Evolutionary conservation across 53 echinoderm and acorn worm species (phyloP).

Genomic region (Henricia sp.): DNA sequence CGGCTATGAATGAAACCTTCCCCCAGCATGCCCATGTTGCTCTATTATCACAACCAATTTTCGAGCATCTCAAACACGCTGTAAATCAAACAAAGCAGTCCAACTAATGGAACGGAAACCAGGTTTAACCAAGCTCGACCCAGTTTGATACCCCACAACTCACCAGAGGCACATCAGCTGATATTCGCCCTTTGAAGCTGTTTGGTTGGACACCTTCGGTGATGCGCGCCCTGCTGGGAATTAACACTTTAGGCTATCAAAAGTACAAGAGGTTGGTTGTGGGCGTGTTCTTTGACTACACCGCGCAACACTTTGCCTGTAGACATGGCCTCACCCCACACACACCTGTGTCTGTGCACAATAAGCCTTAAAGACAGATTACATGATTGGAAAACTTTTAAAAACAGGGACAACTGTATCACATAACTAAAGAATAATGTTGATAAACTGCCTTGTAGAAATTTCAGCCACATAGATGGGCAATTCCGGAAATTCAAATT

Average conservation of each 20-base stretch:
- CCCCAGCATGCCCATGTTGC: slow-evolving; percentile 27
- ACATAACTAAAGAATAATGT: too few species aligned
- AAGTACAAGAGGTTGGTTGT: slow-evolving; percentile 1
- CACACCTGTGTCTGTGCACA: slow-evolving; percentile 41
- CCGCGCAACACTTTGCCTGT: slow-evolving; percentile 29
- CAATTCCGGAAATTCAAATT: too few species aligned
- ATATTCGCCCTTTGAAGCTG: slow-evolving; percentile 17
- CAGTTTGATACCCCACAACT: slow-evolving; percentile 8
- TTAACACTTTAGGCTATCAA: neutral
- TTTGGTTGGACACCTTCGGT: slow-evolving; percentile 8
- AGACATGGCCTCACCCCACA: slow-evolving; percentile 8
- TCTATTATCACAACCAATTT: slow-evolving; percentile 21
- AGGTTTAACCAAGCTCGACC: slow-evolving; percentile 27
- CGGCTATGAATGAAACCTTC: too few species aligned
- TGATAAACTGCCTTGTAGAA: too few species aligned
- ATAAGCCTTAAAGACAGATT: slow-evolving; percentile 33
- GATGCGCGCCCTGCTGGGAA: slow-evolving; percentile 10
- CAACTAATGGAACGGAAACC: slow-evolving; percentile 44
- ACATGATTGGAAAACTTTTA: too few species aligned
- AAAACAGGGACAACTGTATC: too few species aligned
- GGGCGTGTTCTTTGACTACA: neutral
- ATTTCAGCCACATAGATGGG: too few species aligned
- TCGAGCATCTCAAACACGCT: slow-evolving; percentile 3
- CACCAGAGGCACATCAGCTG: neutral
- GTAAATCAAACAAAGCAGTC: slow-evolving; percentile 2